Percentiles rank a stretch among this genome's conserved stretches.
Conservation (phyloP, 2,888 invertebrate species). For the Leptura quadrifasciata region DNA sequence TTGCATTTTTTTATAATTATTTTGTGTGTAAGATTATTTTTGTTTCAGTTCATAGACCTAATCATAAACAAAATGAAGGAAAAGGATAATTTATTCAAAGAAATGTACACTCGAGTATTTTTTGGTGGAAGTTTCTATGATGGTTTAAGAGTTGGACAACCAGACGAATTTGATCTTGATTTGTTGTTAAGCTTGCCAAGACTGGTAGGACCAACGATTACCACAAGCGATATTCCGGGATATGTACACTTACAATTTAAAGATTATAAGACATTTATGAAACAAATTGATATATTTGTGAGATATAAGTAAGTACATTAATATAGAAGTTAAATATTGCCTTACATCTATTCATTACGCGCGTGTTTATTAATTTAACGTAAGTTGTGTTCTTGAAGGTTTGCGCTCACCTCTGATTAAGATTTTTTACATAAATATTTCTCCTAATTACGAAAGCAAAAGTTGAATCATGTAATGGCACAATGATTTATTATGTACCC, state of each 20-base stretch:
- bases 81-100: slow-evolving; percentile 66
- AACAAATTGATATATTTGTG: slow-evolving; percentile 67
- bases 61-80: slow-evolving; percentile 63
- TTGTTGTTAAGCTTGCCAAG: slow-evolving; percentile 76
- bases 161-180: slow-evolving; percentile 80
- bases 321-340: neutral
- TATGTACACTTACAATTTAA: slow-evolving; percentile 74
- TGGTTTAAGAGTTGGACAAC: slow-evolving; percentile 76
- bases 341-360: no score
- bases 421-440: no score
- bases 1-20: neutral
- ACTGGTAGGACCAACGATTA: slow-evolving; percentile 69
- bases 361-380: no score
- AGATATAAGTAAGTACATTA: slow-evolving; percentile 70
- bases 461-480: no score
- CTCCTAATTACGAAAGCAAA: no score
- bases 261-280: slow-evolving; percentile 52
- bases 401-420: no score
- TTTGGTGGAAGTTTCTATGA: slow-evolving; percentile 79
- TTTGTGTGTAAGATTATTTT: neutral
- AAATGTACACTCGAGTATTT: slow-evolving; percentile 66
- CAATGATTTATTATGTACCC: no score
- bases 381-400: no score
- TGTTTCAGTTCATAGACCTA: slow-evolving; percentile 49
- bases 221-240: slow-evolving; percentile 70